phyloP scores from a whole-genome alignment of 2,888 invertebrate species.

The Caenorhabditis doughertyi region DNA sequence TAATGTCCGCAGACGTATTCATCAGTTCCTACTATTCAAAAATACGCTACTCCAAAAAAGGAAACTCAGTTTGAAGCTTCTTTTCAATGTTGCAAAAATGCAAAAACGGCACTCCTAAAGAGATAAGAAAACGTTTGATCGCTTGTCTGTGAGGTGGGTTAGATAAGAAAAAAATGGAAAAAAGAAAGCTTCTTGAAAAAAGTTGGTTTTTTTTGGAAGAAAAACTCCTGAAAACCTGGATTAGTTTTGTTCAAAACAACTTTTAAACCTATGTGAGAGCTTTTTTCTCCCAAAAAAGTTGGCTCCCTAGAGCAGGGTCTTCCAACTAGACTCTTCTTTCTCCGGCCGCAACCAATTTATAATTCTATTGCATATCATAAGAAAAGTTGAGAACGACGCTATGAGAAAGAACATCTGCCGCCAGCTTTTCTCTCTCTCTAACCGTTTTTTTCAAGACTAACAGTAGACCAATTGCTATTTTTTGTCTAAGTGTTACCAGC shows the following conservation, averaged over 20 bases:
- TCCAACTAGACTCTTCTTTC: slow-evolving; percentile 30
- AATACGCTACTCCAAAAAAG: background rate
- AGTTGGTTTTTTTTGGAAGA: background rate
- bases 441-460: slow-evolving; percentile 22
- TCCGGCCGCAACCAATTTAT: background rate
- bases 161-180: slow-evolving; percentile 8
- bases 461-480: slow-evolving; percentile 36
- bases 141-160: slow-evolving; percentile 7
- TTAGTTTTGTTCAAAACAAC: background rate
- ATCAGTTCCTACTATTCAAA: too few relatives aligned
- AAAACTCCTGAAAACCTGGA: too few relatives aligned
- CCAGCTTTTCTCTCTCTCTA: slow-evolving; percentile 30
- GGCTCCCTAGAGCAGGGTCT: too few relatives aligned
- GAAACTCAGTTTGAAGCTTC: background rate
- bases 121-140: slow-evolving; percentile 3
- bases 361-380: background rate
- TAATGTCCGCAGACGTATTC: too few relatives aligned
- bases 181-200: background rate
- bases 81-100: slow-evolving; percentile 5
- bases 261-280: background rate
- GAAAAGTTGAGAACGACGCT: slow-evolving; percentile 16
- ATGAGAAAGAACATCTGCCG: slow-evolving; percentile 43
- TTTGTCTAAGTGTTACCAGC: slow-evolving; percentile 27
- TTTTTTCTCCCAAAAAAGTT: too few relatives aligned
- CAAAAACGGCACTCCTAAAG: background rate